Evolutionary conservation across 2,888 invertebrate genomes (phyloP), one percentile per base, ranked within the genome.

Genomic region (Phania funesta): DNA sequence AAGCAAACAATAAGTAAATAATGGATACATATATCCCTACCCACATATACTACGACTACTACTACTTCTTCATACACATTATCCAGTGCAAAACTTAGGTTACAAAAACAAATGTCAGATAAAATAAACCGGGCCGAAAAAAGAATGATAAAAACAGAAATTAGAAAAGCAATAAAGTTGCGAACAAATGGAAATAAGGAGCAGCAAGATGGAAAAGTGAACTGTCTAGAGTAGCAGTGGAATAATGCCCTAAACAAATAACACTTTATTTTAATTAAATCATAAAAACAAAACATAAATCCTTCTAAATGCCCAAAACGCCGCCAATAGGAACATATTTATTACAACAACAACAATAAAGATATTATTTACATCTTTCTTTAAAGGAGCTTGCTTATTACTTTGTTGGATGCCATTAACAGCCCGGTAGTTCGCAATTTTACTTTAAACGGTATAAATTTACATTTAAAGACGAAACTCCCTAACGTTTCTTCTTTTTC

Each of bases 221-320:
- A n/a, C 26, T 5, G 26, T 5, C 26, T 26, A 26, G 3, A 22
- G 16, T 3, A 32, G 16, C 11, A 70, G 18, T 3, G 16, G n/a
- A 48, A 41, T 50, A n/a, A 65, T 67, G 58, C 22, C 76, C 32
- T 60, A 22, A 67, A 50, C 32, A 73, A 76, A 78, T 22, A 76
- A 79, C 76, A 83, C 83, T 84, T 84, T 76, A 70, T 84, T 84
- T 83, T 83, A 84, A 84, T 84, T 84, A 84, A 84, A 84, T 81
- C 76, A 71, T 83, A 83, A 79, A 67, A 80, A 73, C 78, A 79
- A 77, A 68, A 58, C 79, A 83, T 84, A 84, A 84, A 84, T 84
- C 80, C 78, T 75, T 62, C 41, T 76, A 79, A 81, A 81, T 70
- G 68, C 68, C 73, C 67, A 60, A 74, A 77, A 54, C 58, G 78